Evolutionary conservation across 2,113 vertebrate species (phyloP), one percentile per base, ranked within the genome.

Genomic region (Lamprotornis superbus): DNA sequence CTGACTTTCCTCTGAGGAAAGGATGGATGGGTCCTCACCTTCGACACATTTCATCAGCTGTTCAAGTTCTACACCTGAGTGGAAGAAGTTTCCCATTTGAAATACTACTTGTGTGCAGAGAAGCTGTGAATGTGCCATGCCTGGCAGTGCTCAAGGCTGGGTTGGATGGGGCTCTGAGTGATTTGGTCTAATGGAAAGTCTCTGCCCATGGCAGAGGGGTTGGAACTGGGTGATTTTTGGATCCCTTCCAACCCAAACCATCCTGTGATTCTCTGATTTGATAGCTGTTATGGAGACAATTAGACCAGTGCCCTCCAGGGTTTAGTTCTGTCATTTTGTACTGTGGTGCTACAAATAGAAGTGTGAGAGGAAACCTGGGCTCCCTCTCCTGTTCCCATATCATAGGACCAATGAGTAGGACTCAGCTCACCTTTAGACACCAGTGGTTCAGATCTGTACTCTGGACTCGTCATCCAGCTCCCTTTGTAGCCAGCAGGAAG

Each of bases 11-110:
- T 69, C 30, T 65, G 3, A 82, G 65, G 46, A 71, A 60, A 60
- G 14, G 18, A 42, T 30, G 31, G 13, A 23, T 44, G 69, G 3
- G 10, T 49, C 40, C 76, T 61, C 3, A 1, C 23, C 71, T 89
- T 70, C 1, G 0, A 7, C n/a, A 12, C 0, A 6, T 71, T 83
- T 70, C 16, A 8, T 35, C 11, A 12, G 2, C 3, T 33, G 6
- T 23, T 9, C 6, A 20, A 57, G 14, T 35, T 59, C 61, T 18
- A 50, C 15, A 63, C 5, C n/a, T 61, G 30, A 0, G 1, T 9
- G 28, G 14, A 30, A 89, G 22, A 25, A 55, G 11, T 40, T 82
- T 69, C 37, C 19, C 28, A 4, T 53, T 71, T 70, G 25, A 88
- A 86, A 74, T 27, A 20, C 4, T 37, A 14, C 7, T 33, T 23